Conservation (phyloP, 2,888 invertebrate species). For the Sisyra terminalis region DNA sequence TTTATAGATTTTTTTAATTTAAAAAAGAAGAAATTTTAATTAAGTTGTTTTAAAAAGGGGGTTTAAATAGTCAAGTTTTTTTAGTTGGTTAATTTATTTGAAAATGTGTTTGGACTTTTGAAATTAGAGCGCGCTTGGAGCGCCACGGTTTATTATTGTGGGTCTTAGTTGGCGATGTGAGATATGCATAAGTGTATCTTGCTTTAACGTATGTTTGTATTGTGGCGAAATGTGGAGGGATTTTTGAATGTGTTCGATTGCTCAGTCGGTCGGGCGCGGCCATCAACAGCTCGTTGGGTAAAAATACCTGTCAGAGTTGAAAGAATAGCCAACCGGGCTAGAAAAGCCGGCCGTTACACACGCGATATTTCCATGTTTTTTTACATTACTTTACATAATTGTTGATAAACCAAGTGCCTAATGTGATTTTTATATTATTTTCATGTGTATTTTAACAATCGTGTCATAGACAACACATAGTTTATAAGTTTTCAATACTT, state of each 20-base stretch:
- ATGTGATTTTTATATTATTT: constrained; percentile 4
- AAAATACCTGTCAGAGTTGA: constrained; percentile 6
- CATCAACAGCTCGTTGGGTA: constrained; percentile 1
- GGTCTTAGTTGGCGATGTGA: too few species aligned
- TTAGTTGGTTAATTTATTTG: too few species aligned
- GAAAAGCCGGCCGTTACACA: constrained; percentile 1
- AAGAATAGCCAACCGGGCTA: constrained; percentile 6
- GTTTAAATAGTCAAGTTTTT: too few species aligned
- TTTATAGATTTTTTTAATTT: too few species aligned
- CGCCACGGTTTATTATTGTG: too few species aligned
- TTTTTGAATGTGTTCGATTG: not conserved
- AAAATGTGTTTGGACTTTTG: too few species aligned
- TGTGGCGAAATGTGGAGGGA: too few species aligned
- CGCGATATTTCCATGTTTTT: constrained; percentile 4
- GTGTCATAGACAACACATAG: not conserved
- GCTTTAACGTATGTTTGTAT: too few species aligned
- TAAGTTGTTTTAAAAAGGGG: too few species aligned
- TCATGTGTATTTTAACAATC: constrained; percentile 3
- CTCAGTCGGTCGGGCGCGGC: constrained; percentile 7
- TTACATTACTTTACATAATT: constrained; percentile 2
- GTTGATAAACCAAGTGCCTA: constrained; percentile 4
- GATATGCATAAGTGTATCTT: too few species aligned
- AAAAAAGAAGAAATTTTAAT: too few species aligned
- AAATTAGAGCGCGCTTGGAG: too few species aligned
- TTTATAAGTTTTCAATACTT: constrained; percentile 1